These are phyloP conservation scores for Trachelus troglodyta DNA, from an alignment of 2,888 invertebrate genomes.

Conservation along the genomic window DNA sequence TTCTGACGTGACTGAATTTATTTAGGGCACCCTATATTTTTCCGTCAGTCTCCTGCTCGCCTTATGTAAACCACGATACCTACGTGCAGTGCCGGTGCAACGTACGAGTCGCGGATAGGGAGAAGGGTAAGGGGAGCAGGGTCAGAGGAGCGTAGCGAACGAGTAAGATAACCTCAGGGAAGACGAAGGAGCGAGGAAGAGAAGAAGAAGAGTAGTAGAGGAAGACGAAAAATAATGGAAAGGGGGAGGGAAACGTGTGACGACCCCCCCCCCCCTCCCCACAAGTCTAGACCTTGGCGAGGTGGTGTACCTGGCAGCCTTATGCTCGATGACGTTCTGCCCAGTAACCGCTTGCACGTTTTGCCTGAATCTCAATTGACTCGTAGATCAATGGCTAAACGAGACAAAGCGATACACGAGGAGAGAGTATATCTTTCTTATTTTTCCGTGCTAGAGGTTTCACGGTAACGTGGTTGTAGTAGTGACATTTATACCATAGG, in stretches of 20 bases:
- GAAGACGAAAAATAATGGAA: slow-evolving; percentile 3
- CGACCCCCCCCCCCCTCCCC: background rate
- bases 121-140: background rate
- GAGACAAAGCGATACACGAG: background rate
- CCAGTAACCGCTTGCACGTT: background rate
- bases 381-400: background rate
- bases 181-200: slow-evolving; percentile 3
- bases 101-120: background rate
- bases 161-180: background rate
- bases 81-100: slow-evolving; percentile 8
- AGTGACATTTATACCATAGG: background rate
- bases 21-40: slow-evolving; percentile 5
- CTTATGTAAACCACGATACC: slow-evolving; percentile 6
- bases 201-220: background rate
- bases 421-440: background rate
- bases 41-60: slow-evolving; percentile 1
- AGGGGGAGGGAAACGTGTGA: slow-evolving; percentile 5
- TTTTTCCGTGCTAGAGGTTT: background rate
- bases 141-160: background rate
- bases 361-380: slow-evolving; percentile 2
- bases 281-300: slow-evolving; percentile 21
- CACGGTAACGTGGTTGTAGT: background rate
- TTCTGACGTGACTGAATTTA: background rate
- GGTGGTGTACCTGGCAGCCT: slow-evolving; percentile 21
- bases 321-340: slow-evolving; percentile 3